Percentiles rank a stretch among this genome's conserved stretches.
Conservation (phyloP, 2,888 invertebrate genomes). For the Microchrysa polita region DNA sequence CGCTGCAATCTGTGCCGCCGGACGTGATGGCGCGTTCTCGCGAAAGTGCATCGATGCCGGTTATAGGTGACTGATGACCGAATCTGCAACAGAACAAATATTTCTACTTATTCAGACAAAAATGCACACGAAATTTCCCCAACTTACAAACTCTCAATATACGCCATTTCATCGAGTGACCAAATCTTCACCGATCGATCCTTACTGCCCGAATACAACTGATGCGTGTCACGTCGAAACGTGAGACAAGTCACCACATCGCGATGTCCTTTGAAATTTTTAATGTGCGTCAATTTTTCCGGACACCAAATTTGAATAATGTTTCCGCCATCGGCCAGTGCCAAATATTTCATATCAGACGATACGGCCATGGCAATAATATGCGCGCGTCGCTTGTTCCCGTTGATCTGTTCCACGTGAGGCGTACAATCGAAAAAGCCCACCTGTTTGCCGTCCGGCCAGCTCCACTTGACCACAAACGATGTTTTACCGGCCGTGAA, state of each 20-base stretch:
- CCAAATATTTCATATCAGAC: constrained; percentile 83
- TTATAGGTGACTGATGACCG: constrained; percentile 90
- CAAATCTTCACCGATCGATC: constrained; percentile 91
- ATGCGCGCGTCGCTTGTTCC: constrained; percentile 58
- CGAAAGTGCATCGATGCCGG: constrained; percentile 86
- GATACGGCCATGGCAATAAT: constrained; percentile 78
- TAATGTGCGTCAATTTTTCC: constrained; percentile 76
- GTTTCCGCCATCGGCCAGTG: constrained; percentile 74
- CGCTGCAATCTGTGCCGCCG: constrained; percentile 86
- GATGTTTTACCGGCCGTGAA: constrained; percentile 92
- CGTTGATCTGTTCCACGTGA: constrained; percentile 44
- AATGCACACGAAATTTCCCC: not conserved
- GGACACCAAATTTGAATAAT: constrained; percentile 88
- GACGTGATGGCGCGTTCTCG: constrained; percentile 88
- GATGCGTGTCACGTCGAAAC: constrained; percentile 86
- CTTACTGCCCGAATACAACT: constrained; percentile 81
- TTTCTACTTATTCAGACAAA: not conserved
- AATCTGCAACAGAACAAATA: constrained; percentile 61
- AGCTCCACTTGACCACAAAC: constrained; percentile 84
- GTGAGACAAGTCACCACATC: constrained; percentile 78
- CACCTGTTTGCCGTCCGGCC: constrained; percentile 72
- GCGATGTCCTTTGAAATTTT: constrained; percentile 84
- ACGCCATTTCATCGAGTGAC: constrained; percentile 96
- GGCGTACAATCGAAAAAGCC: constrained; percentile 64
- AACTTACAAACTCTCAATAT: constrained; percentile 86